phyloP scores from a whole-genome alignment of 2,113 vertebrate genomes.

The Ceratotherium simum region DNA sequence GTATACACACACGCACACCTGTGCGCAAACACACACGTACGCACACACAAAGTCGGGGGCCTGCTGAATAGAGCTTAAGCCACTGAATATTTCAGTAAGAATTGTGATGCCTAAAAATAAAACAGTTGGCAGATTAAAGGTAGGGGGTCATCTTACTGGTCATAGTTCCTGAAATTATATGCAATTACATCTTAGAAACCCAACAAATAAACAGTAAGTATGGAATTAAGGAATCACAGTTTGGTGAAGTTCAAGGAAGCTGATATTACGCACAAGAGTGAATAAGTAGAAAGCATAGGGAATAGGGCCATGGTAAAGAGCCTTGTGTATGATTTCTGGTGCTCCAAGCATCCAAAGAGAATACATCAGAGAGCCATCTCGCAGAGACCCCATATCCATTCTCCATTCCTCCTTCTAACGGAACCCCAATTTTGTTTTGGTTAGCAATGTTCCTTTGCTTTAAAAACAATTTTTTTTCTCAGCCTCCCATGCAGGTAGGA shows the following conservation, averaged over 20 bases:
- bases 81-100: not conserved
- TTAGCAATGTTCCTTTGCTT: not conserved
- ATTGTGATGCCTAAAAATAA: not conserved
- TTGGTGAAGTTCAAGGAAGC: not conserved
- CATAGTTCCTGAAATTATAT: not conserved
- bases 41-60: not conserved
- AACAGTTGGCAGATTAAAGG: not conserved
- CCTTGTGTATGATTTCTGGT: not conserved
- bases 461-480: not conserved
- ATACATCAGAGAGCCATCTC: not conserved
- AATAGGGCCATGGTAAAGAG: not conserved
- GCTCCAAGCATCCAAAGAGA: not conserved
- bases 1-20: too few relatives aligned
- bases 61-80: not conserved
- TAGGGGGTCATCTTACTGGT: not conserved
- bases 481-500: not conserved
- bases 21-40: fast-evolving
- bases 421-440: not conserved
- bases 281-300: not conserved
- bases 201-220: not conserved
- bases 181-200: constrained; percentile 26
- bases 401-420: not conserved
- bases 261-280: not conserved
- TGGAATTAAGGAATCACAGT: not conserved
- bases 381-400: not conserved